Evolutionary conservation across 2,888 invertebrate species (phyloP).

Genomic region (Bembecia ichneumoniformis): DNA sequence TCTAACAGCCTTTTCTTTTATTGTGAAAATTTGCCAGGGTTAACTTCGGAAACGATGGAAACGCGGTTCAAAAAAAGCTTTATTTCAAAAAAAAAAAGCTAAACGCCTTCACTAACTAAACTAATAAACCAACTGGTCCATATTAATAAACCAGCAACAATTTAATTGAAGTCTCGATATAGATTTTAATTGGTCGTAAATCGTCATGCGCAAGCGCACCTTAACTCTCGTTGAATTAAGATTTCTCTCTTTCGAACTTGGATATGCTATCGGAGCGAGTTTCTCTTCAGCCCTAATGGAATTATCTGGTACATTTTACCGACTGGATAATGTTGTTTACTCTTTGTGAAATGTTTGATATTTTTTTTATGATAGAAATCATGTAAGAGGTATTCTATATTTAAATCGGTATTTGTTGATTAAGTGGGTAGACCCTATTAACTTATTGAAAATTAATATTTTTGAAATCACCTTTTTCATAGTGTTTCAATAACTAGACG

Average conservation of each 20-base stretch:
- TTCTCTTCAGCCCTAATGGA: conserved; percentile 23
- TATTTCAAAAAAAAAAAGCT: not conserved
- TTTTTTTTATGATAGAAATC: no score
- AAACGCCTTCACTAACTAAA: conserved; percentile 18
- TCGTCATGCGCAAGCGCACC: conserved; percentile 25
- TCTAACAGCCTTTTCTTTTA: no score
- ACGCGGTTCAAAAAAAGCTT: no score
- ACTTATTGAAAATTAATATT: no score
- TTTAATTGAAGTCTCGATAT: conserved; percentile 62
- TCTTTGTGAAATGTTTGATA: not conserved
- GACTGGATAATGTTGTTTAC: not conserved
- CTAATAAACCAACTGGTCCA: conserved; percentile 42
- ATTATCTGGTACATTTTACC: conserved; percentile 14
- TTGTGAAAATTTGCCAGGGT: no score
- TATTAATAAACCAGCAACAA: conserved; percentile 49
- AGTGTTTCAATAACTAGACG: no score
- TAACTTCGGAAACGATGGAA: no score
- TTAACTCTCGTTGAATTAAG: conserved; percentile 38
- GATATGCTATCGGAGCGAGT: conserved; percentile 13
- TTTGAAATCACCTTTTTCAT: no score
- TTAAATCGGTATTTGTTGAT: no score
- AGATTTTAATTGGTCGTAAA: conserved; percentile 66
- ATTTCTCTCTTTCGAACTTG: conserved; percentile 16
- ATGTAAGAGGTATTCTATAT: no score
- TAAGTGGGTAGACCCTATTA: no score